These are phyloP conservation scores for Willowsia nigromaculata DNA, from an alignment of 2,888 invertebrate species.

Conservation along the genomic window DNA sequence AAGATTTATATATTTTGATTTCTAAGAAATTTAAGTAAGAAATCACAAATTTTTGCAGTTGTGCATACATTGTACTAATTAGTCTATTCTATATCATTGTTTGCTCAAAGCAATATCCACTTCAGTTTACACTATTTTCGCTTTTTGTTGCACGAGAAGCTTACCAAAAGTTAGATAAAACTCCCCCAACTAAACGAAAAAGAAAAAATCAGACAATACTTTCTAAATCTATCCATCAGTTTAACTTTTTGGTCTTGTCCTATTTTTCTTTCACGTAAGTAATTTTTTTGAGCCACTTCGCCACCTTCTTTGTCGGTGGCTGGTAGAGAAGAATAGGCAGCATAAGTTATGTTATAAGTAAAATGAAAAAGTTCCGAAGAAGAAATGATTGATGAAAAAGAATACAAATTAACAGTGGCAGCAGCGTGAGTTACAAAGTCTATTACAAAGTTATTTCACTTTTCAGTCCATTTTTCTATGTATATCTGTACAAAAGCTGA, in stretches of 20 bases:
- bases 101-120: background rate
- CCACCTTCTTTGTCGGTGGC: background rate
- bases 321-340: background rate
- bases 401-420: background rate
- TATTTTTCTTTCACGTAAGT: constrained; percentile 43
- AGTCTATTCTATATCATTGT: too few relatives aligned
- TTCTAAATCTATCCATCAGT: background rate
- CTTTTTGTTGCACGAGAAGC: constrained; percentile 11
- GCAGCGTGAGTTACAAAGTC: constrained; percentile 48
- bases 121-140: background rate
- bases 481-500: constrained; percentile 33
- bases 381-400: constrained; percentile 52
- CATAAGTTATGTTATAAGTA: constrained; percentile 10
- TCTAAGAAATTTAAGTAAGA: too few relatives aligned
- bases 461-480: constrained; percentile 58
- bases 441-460: constrained; percentile 53
- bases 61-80: too few relatives aligned
- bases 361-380: constrained; percentile 53
- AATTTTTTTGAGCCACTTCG: background rate
- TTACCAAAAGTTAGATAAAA: constrained; percentile 31
- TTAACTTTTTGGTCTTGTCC: background rate
- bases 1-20: constrained; percentile 71
- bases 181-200: constrained; percentile 17
- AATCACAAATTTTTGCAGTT: constrained; percentile 77
- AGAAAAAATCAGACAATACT: constrained; percentile 1